These are phyloP conservation scores for Thyatira batis DNA, from an alignment of 2,888 invertebrate species.

Conservation along the genomic window DNA sequence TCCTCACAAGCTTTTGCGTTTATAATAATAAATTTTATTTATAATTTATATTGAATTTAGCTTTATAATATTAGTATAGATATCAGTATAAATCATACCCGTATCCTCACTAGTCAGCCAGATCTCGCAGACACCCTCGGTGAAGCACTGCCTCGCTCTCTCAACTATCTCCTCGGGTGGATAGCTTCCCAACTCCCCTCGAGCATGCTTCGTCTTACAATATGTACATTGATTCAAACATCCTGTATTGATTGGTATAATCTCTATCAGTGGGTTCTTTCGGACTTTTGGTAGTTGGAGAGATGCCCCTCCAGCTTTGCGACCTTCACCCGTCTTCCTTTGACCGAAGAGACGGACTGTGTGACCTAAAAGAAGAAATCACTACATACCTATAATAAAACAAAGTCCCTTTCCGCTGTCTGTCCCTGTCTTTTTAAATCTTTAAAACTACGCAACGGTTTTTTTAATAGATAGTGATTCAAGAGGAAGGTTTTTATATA, in stretches of 20 bases:
- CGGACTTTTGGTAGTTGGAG: conserved; percentile 96
- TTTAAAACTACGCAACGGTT: too few relatives aligned
- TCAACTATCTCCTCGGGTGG: conserved; percentile 93
- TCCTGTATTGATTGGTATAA: conserved; percentile 97
- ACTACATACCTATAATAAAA: neutral
- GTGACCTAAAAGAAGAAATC: conserved; percentile 84
- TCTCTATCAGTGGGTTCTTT: conserved; percentile 97
- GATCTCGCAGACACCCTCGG: conserved; percentile 96
- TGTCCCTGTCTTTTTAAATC: too few relatives aligned
- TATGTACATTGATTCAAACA: conserved; percentile 99
- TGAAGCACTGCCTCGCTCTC: conserved; percentile 92
- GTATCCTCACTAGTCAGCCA: conserved; percentile 99
- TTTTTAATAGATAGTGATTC: too few relatives aligned
- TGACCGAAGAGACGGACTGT: conserved; percentile 88
- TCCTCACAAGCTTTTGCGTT: too few relatives aligned
- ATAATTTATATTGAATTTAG: too few relatives aligned
- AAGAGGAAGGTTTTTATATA: too few relatives aligned
- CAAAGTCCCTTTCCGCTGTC: conserved; percentile 89
- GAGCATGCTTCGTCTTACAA: conserved; percentile 98
- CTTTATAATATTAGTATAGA: too few relatives aligned
- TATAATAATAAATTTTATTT: too few relatives aligned
- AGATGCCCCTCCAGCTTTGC: conserved; percentile 93
- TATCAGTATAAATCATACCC: too few relatives aligned
- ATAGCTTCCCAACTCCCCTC: conserved; percentile 98
- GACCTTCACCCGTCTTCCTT: conserved; percentile 90